Evolutionary conservation across 2,888 invertebrate genomes (phyloP).

Genomic region (Allacma fusca): DNA sequence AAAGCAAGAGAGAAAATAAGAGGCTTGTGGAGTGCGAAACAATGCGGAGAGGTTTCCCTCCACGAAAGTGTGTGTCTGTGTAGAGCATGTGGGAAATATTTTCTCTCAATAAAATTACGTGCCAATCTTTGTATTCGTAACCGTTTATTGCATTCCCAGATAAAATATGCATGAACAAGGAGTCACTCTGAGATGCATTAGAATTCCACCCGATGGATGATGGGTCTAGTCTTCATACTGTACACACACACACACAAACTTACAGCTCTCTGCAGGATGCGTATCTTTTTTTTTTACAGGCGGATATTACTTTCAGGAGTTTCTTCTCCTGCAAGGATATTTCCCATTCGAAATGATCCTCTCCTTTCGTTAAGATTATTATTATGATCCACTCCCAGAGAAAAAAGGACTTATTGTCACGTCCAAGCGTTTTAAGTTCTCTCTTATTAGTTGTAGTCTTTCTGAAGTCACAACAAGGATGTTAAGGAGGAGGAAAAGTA

Average conservation of each 20-base stretch:
- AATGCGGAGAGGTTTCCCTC: slow-evolving; percentile 4
- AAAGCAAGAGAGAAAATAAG: background rate
- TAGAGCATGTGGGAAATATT: slow-evolving; percentile 19
- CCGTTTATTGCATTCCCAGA: slow-evolving; percentile 25
- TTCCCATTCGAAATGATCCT: background rate
- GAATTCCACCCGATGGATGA: slow-evolving; percentile 4
- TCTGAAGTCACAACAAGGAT: no score
- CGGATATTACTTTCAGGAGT: background rate
- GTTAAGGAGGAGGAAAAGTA: background rate
- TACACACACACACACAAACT: background rate
- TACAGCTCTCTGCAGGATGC: background rate
- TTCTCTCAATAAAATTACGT: slow-evolving; percentile 26
- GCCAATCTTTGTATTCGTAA: slow-evolving; percentile 25
- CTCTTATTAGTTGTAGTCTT: background rate
- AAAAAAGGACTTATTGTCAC: slow-evolving; percentile 3
- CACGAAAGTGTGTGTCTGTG: background rate
- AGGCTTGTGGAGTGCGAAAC: background rate
- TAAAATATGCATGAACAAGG: slow-evolving; percentile 16
- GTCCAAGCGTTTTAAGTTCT: background rate
- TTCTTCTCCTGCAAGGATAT: background rate
- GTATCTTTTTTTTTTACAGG: slow-evolving; percentile 1
- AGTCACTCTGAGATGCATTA: slow-evolving; percentile 18
- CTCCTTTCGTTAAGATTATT: background rate
- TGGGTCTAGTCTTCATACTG: slow-evolving; percentile 3
- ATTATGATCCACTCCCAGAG: background rate